Base-by-base conservation (phyloP, 2,888 invertebrate genomes). In the Hypomecis punctinalis region DNA sequence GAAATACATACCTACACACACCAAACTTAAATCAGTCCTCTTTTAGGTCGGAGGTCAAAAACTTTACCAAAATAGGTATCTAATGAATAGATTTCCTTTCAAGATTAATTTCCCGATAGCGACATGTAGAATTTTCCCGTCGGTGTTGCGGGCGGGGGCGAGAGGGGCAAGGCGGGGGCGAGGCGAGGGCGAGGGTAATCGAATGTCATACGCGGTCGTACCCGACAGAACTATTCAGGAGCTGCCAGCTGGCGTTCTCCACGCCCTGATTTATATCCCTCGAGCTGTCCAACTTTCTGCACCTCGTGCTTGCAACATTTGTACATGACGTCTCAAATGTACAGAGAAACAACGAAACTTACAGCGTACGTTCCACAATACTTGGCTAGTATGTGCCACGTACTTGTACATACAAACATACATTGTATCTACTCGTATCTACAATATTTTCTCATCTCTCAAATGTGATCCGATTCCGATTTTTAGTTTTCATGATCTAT, bases 221-320 rank as follows among this genome's bases (percentile, higher is more conserved):
- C 79, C 78, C 84, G 82, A 84, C 85, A 84, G 83, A 87, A 89
- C 88, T 86, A 88, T 86, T 85, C 85, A 82, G 80, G 74, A 80
- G 77, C 80, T 81, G 85, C 84, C 85, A 84, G 83, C 83, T 81
- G 85, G 80, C 82, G 83, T 82, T 77, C 80, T 82, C 81, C 73
- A 74, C 80, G 79, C 78, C 76, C 79, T 89, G 89, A 92, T 91
- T 91, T 91, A 92, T 91, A 82, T 86, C 82, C 80, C 81, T 80
- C 77, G 81, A 75, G 79, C 85, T 85, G 88, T 86, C 88, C 86
- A 89, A 91, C 87, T 91, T 91, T 90, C 89, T 85, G 87, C 89
- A 89, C 90, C 90, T 87, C 85, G 88, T 88, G 86, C 82, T 83
- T 83, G 89, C 81, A 85, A 85, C 91, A 91, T 83, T 88, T 90